Evolutionary conservation across 2,888 invertebrate species (phyloP), one percentile per base, ranked within the genome.

Genomic region (Molanna angustata): DNA sequence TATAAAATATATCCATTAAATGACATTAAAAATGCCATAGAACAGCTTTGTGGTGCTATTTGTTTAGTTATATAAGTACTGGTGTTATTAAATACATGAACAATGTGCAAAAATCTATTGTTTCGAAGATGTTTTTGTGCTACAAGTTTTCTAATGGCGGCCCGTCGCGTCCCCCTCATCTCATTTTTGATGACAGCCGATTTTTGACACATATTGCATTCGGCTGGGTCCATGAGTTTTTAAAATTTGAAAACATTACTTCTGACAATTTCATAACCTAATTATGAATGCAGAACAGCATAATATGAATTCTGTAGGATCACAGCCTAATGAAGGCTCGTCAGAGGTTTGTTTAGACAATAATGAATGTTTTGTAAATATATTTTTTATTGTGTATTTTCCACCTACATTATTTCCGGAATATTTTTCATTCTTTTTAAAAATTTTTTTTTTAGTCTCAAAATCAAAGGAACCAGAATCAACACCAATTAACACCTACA

Each of bases 141-240:
- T 66, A 66, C 66, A 71, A 72, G 73, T 75, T 77, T 74, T 73
- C 72, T 78, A 78, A 81, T 81, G 80, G 81, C 81, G 79, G 78
- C 76, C 78, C 79, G 79, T 79, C 79, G 80, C 80, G 80, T 80
- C 80, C 80, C 82, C 80, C 81, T 78, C 80, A 77, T 77, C 77
- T 78, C 74, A 73, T 77, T 76, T 77, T 79, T 77, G 75, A 70
- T 81, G 80, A 80, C 80, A 80, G 79, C 77, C 79, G 72, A 76
- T 62, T 65, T 65, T 66, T 71, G 71, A 68, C 69, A 69, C 67
- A 70, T 46, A 49, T 49, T 45, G 37, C 49, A 27, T 45, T 44
- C 31, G 49, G 49, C 21, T 39, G 45, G 49, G 43, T 49, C 39
- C 31, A 27, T 48, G 40, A 39, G 20, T 49, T 44, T 43, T 49